A percentile compares a stretch with the other conserved stretches of the same genome.
Conservation (phyloP, 2,797 vertebrate species). For the Scyliorhinus canicula region DNA sequence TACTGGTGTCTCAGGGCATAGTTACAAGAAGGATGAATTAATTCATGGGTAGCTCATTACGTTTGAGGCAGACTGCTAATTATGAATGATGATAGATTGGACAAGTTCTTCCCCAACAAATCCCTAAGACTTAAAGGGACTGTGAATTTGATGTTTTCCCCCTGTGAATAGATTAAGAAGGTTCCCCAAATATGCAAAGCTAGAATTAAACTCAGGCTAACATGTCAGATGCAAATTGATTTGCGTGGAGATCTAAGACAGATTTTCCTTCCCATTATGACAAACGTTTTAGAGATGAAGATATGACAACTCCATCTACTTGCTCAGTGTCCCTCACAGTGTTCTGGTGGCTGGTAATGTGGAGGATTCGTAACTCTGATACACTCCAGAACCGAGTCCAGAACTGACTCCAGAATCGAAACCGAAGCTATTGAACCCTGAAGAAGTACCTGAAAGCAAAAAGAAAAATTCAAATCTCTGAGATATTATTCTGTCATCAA, state of each 20-base stretch:
- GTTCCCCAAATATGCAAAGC: not conserved
- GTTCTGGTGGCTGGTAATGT: too few relatives aligned
- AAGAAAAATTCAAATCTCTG: not conserved
- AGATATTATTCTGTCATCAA: not conserved
- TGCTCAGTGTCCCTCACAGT: not conserved
- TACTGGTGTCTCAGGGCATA: not conserved
- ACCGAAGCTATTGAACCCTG: too few relatives aligned
- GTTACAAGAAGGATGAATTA: not conserved
- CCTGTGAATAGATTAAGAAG: not conserved
- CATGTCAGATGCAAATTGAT: not conserved
- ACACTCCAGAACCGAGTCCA: not conserved
- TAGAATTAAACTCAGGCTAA: not conserved
- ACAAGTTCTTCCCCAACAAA: not conserved
- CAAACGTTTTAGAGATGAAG: not conserved
- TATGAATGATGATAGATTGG: not conserved
- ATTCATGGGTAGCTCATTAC: too few relatives aligned
- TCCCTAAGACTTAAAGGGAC: not conserved
- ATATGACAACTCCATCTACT: not conserved
- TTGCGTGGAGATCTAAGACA: not conserved
- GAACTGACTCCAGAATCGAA: too few relatives aligned
- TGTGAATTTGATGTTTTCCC: not conserved
- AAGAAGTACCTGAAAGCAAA: not conserved
- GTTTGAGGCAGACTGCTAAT: not conserved
- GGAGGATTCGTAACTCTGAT: not conserved
- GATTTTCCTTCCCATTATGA: not conserved